Percentiles rank a stretch among this genome's conserved stretches.
These are phyloP conservation scores for Pholis gunnellus DNA, from an alignment of 2,113 vertebrate genomes.

Conservation along the genomic window DNA sequence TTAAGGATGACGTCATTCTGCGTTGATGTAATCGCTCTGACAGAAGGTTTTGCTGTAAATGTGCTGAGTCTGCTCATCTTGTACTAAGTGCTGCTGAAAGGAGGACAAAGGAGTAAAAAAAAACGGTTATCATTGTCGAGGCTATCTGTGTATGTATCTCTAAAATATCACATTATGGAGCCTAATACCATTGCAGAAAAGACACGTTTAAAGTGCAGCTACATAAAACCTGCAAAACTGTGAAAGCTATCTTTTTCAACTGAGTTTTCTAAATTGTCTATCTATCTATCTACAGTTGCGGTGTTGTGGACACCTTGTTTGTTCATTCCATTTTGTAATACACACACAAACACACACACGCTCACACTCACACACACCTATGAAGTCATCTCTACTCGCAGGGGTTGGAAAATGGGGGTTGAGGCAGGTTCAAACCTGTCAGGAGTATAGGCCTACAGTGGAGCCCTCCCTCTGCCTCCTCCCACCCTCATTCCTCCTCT, in stretches of 20 bases:
- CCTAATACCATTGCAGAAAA: background rate
- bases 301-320: constrained; percentile 24
- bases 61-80: constrained; percentile 83
- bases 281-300: background rate
- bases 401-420: constrained; percentile 75
- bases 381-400: constrained; percentile 75
- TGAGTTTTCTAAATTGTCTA: background rate
- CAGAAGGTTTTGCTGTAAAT: constrained; percentile 80
- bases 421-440: constrained; percentile 82
- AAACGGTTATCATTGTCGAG: background rate
- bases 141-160: background rate
- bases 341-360: constrained; percentile 16
- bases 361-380: constrained; percentile 50
- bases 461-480: constrained; percentile 53
- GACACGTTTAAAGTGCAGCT: background rate
- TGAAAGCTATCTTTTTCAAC: background rate
- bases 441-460: constrained; percentile 42
- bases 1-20: constrained; percentile 90
- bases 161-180: constrained; percentile 18
- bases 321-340: constrained; percentile 18
- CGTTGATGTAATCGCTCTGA: constrained; percentile 79
- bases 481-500: constrained; percentile 64
- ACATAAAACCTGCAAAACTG: background rate
- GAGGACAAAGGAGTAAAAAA: background rate
- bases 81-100: constrained; percentile 51